phyloP scores from a whole-genome alignment of 2,797 vertebrate species.

The Rhynchonycteris naso region DNA sequence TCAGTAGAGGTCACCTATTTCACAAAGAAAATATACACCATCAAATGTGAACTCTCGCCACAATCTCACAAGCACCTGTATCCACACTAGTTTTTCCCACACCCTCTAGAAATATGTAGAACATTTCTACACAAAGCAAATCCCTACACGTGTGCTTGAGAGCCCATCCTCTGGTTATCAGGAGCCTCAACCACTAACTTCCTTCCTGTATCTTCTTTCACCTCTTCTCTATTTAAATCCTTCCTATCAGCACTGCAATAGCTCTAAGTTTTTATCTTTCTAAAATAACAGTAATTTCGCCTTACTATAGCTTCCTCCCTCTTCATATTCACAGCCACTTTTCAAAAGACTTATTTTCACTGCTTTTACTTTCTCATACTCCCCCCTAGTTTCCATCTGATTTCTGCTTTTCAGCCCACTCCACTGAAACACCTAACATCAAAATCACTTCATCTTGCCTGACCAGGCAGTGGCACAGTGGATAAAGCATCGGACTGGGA shows the following conservation, averaged over 20 bases:
- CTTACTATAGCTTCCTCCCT: neutral
- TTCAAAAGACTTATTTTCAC: neutral
- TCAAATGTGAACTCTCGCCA: neutral
- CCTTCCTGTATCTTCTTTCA: neutral
- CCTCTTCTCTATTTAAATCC: neutral
- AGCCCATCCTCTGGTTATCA: neutral
- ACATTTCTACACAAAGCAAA: neutral
- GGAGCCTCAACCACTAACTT: neutral
- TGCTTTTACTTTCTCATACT: neutral
- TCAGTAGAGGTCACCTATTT: neutral
- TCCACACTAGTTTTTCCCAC: neutral
- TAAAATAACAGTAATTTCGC: neutral
- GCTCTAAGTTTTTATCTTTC: neutral
- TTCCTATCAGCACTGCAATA: neutral
- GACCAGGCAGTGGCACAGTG: too few relatives aligned
- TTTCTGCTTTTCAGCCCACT: neutral
- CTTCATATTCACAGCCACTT: neutral
- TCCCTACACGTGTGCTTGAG: neutral
- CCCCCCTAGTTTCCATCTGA: neutral
- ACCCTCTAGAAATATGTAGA: neutral
- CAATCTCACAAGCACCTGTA: neutral
- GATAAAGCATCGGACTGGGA: too few relatives aligned
- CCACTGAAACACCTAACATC: neutral
- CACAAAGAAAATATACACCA: neutral
- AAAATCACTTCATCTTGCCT: too few relatives aligned